Percentiles rank a stretch among this genome's conserved stretches.
Conservation (phyloP, 2,113 vertebrate species). For the Choloepus hoffmanni region DNA sequence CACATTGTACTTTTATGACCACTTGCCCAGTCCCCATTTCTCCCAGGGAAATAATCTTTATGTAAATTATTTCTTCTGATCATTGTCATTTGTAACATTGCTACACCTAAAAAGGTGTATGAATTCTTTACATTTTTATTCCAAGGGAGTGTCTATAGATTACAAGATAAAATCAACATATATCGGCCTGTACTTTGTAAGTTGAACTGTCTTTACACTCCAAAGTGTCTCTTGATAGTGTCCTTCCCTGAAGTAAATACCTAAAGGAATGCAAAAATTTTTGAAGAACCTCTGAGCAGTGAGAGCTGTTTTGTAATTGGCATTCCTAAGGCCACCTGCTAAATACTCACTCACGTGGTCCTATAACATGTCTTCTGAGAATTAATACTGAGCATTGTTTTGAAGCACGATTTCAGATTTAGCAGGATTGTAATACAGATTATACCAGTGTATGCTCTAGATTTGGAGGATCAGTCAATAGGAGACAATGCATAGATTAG, state of each 20-base stretch:
- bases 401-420: constrained; percentile 41
- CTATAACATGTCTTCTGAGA: not conserved
- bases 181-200: not conserved
- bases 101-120: no score
- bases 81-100: no score
- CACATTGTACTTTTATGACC: no score
- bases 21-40: no score
- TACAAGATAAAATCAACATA: no score
- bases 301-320: constrained; percentile 16
- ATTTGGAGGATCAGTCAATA: not conserved
- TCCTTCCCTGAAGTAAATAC: not conserved
- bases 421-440: not conserved
- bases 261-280: not conserved
- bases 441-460: not conserved
- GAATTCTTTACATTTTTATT: no score
- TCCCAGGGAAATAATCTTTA: no score
- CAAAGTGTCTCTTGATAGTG: not conserved
- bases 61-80: no score
- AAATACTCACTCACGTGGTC: not conserved
- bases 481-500: not conserved
- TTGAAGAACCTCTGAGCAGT: not conserved
- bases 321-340: constrained; percentile 10
- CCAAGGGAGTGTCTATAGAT: no score
- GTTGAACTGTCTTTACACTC: not conserved
- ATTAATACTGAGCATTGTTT: not conserved